A percentile compares a stretch with the other conserved stretches of the same genome.
Conservation (phyloP, 2,888 invertebrate genomes). For the Periphyllus acericola region DNA sequence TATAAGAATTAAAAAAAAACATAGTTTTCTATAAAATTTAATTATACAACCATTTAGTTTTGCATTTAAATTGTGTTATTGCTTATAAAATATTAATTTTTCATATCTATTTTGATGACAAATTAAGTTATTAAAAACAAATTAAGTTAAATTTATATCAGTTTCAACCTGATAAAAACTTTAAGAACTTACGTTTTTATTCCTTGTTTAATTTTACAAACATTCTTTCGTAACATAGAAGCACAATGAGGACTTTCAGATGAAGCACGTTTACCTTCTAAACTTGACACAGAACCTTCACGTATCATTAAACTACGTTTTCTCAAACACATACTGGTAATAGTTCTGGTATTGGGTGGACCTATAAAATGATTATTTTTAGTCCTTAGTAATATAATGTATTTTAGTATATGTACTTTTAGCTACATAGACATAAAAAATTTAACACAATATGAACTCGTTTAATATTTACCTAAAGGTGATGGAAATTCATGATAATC, state of each 20-base stretch:
- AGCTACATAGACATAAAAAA: neutral
- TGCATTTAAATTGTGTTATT: too few species aligned
- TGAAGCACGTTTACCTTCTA: conserved; percentile 52
- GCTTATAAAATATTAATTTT: too few species aligned
- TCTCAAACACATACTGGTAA: conserved; percentile 57
- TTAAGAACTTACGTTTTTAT: conserved; percentile 76
- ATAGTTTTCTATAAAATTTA: too few species aligned
- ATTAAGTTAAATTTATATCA: neutral
- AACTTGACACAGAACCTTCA: conserved; percentile 58
- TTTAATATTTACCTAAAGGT: conserved; percentile 38
- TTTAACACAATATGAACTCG: neutral
- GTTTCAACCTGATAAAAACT: neutral
- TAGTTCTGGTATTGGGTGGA: conserved; percentile 48
- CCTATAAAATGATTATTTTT: conserved; percentile 11
- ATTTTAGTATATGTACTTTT: neutral
- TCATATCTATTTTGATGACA: too few species aligned
- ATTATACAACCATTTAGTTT: too few species aligned
- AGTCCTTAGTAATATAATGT: neutral
- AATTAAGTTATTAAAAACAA: too few species aligned
- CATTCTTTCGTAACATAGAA: conserved; percentile 81
- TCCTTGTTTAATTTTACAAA: conserved; percentile 87
- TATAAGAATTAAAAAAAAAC: too few species aligned
- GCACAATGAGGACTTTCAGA: conserved; percentile 57
- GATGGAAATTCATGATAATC: conserved; percentile 80
- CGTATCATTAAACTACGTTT: conserved; percentile 61